A percentile compares a stretch with the other conserved stretches of the same genome.
Conservation (phyloP, 2,797 vertebrate species). For the Clarias platycephalus region DNA sequence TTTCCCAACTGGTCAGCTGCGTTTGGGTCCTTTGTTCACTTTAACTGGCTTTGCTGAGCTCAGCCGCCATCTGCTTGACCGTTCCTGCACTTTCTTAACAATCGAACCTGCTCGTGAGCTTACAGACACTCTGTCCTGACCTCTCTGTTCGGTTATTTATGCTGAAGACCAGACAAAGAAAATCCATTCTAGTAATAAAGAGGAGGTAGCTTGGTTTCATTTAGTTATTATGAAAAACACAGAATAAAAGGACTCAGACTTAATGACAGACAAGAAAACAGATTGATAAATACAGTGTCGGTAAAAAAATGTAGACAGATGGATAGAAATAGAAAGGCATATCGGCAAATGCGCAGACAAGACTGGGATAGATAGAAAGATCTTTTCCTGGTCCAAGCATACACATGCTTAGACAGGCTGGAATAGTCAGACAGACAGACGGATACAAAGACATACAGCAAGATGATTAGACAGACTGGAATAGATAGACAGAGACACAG, state of each 20-base stretch:
- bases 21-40: constrained; percentile 10
- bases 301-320: not conserved
- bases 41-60: constrained; percentile 25
- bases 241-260: too few species aligned
- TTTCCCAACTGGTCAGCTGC: not conserved
- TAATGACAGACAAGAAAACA: not conserved
- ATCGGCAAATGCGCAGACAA: not conserved
- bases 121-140: not conserved
- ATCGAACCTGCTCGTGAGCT: not conserved
- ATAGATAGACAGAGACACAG: not conserved
- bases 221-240: not conserved
- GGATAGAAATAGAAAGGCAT: not conserved
- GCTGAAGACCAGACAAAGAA: not conserved
- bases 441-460: not conserved
- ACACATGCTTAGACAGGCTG: too few species aligned
- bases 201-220: not conserved
- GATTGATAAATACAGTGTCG: not conserved
- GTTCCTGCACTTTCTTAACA: constrained; percentile 6
- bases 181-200: too few species aligned
- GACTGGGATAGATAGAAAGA: not conserved
- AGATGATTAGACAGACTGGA: not conserved
- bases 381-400: too few species aligned
- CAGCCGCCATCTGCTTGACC: constrained; percentile 3
- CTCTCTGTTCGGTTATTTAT: not conserved
- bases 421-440: too few species aligned